Evolutionary conservation across 2,888 invertebrate genomes (phyloP).

Genomic region (Syrphus vitripennis): DNA sequence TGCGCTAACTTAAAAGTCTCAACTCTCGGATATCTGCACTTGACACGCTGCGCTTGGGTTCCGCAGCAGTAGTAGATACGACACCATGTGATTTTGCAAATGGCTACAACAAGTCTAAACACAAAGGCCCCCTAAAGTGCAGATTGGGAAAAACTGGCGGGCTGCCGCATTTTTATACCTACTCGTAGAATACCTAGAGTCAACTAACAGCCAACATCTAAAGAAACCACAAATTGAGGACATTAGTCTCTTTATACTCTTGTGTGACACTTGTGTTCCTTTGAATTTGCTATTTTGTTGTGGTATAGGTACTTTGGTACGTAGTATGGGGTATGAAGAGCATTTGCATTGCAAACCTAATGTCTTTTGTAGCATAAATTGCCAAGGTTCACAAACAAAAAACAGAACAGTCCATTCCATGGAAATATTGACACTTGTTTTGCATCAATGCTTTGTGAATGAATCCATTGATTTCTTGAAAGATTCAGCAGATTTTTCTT

Average conservation of each 20-base stretch:
- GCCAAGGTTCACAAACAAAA: background rate
- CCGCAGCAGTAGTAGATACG: background rate
- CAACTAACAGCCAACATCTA: background rate
- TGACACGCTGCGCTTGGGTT: constrained; percentile 57
- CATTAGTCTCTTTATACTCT: constrained; percentile 29
- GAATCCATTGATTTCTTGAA: too few relatives aligned
- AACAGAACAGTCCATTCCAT: background rate
- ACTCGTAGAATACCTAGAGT: background rate
- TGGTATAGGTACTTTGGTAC: too few relatives aligned
- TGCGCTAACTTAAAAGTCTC: background rate
- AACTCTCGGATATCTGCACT: constrained; percentile 58
- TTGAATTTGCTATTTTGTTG: constrained; percentile 11
- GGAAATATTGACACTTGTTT: background rate
- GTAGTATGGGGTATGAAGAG: background rate
- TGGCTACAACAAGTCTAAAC: constrained; percentile 15
- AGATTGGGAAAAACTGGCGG: constrained; percentile 44
- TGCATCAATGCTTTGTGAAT: too few relatives aligned
- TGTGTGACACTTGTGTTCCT: constrained; percentile 24
- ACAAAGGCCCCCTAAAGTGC: constrained; percentile 35
- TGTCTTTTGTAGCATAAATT: constrained; percentile 22
- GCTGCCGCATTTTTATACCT: background rate
- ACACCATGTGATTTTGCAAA: constrained; percentile 5
- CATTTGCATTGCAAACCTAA: constrained; percentile 28
- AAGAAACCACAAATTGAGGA: constrained; percentile 51
- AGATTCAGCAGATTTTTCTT: too few relatives aligned